Conservation (phyloP, 1,140 invertebrate genomes). For the Cydia amplana region DNA sequence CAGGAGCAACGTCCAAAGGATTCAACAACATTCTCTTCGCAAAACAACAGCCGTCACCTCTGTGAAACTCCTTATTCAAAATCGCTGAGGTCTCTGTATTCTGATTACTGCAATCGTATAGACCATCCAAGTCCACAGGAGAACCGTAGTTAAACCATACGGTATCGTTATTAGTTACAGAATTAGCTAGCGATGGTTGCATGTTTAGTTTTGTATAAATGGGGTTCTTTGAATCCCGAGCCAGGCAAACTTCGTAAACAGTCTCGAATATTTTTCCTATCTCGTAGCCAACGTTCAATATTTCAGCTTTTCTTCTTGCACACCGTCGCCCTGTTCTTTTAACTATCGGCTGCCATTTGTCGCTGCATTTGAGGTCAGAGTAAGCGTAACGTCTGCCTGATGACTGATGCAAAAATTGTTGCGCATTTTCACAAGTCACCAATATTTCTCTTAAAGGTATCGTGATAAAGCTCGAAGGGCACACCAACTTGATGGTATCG, state of each 20-base stretch:
- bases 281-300: conserved; percentile 52
- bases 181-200: conserved; percentile 36
- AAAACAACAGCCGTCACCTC: conserved; percentile 55
- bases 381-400: conserved; percentile 44
- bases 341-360: conserved; percentile 40
- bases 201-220: conserved; percentile 54
- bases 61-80: conserved; percentile 42
- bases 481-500: conserved; percentile 40
- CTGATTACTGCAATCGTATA: conserved; percentile 58
- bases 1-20: conserved; percentile 54
- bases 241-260: conserved; percentile 63
- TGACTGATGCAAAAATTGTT: conserved; percentile 41
- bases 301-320: conserved; percentile 38
- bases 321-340: conserved; percentile 42
- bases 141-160: conserved; percentile 38
- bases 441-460: conserved; percentile 34
- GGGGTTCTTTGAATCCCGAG: conserved; percentile 48
- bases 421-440: conserved; percentile 50
- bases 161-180: conserved; percentile 35
- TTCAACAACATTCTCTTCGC: conserved; percentile 59
- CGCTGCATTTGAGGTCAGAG: conserved; percentile 53
- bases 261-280: conserved; percentile 42
- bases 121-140: conserved; percentile 47
- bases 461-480: conserved; percentile 38
- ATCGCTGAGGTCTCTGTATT: conserved; percentile 41